Percentiles rank a stretch among this genome's conserved stretches.
phyloP scores from a whole-genome alignment of 1,140 invertebrate genomes.

The Euglossa dilemma region DNA sequence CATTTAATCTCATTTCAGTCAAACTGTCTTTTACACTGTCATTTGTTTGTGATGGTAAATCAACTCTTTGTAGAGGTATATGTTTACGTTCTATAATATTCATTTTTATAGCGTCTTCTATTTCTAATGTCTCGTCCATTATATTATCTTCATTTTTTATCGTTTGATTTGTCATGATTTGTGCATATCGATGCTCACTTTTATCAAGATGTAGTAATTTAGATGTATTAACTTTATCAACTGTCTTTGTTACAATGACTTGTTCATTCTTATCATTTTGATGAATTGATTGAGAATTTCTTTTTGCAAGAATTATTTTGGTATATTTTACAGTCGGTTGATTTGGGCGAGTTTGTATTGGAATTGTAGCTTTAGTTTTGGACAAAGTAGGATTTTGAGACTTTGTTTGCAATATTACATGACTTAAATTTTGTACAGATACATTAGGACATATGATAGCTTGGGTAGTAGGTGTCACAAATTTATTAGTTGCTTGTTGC shows the following conservation, averaged over 20 bases:
- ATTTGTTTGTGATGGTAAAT: constrained; percentile 51
- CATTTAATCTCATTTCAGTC: constrained; percentile 17
- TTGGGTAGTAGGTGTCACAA: constrained; percentile 70
- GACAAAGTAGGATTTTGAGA: constrained; percentile 62
- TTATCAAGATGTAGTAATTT: constrained; percentile 68
- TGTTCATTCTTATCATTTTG: constrained; percentile 69
- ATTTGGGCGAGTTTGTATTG: constrained; percentile 58
- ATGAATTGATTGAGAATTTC: constrained; percentile 60
- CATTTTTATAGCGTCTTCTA: constrained; percentile 75
- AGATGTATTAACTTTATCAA: constrained; percentile 57
- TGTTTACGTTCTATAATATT: constrained; percentile 75
- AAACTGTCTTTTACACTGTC: constrained; percentile 4
- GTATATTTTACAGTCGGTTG: constrained; percentile 81
- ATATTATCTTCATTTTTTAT: constrained; percentile 51
- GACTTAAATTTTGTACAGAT: constrained; percentile 56
- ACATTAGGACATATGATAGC: constrained; percentile 69
- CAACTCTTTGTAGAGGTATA: constrained; percentile 49
- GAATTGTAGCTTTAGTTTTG: constrained; percentile 55
- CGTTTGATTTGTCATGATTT: constrained; percentile 24
- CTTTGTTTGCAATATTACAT: constrained; percentile 66
- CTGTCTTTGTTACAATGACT: constrained; percentile 72
- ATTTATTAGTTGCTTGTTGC: constrained; percentile 56
- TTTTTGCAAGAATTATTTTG: constrained; percentile 83
- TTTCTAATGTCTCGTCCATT: constrained; percentile 65
- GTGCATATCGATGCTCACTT: constrained; percentile 61